phyloP scores from a whole-genome alignment of 2,797 vertebrate species.

The Odontamblyopus lacepedii region DNA sequence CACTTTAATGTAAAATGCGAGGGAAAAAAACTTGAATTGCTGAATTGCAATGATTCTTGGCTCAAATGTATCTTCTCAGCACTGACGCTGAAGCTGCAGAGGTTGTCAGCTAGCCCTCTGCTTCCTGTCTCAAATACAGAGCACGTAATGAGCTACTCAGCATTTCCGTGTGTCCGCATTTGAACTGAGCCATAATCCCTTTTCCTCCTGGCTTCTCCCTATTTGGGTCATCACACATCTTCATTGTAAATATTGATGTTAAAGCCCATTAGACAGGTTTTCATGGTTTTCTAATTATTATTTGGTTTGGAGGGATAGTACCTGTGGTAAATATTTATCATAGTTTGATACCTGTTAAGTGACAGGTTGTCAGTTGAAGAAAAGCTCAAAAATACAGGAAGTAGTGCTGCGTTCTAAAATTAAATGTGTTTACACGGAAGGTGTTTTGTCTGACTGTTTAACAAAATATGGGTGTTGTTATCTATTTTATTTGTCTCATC shows the following conservation, averaged over 20 bases:
- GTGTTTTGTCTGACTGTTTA: no score
- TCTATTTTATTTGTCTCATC: no score
- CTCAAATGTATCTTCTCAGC: background rate
- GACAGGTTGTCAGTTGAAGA: no score
- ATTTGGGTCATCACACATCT: background rate
- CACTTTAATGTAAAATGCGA: background rate
- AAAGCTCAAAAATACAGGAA: no score
- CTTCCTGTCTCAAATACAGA: conserved; percentile 57
- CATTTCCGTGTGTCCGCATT: conserved; percentile 41
- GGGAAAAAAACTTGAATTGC: background rate
- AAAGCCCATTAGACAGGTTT: background rate
- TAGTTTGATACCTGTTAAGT: no score
- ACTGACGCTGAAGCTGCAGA: conserved; percentile 4
- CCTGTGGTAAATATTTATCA: no score
- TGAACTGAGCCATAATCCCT: background rate
- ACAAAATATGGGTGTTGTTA: no score
- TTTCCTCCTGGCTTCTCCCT: background rate
- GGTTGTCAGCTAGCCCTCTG: conserved; percentile 20
- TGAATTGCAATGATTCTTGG: background rate
- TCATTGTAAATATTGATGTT: background rate
- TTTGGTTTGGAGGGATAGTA: no score
- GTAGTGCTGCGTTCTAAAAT: no score
- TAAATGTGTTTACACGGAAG: no score
- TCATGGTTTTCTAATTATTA: no score
- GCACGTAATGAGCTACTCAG: conserved; percentile 52